A percentile compares a stretch with the other conserved stretches of the same genome.
These are phyloP conservation scores for Hippoglossus hippoglossus DNA, from an alignment of 2,797 vertebrate genomes.

Conservation along the genomic window DNA sequence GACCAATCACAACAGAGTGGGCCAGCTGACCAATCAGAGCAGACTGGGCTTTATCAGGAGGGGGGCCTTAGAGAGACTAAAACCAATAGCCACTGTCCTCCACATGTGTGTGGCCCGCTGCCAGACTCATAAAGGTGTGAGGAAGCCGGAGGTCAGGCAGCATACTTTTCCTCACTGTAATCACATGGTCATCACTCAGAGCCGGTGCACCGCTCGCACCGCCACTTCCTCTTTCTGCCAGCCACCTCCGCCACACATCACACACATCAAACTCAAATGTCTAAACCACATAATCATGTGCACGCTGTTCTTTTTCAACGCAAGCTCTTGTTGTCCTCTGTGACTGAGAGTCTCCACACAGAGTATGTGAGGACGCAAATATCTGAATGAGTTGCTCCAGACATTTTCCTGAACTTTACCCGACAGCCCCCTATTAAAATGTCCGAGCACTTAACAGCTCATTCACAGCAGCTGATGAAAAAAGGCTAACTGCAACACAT, in stretches of 20 bases:
- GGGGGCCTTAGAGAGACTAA: no score
- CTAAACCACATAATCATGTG: slow-evolving; percentile 32
- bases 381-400: no score
- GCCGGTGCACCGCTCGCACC: slow-evolving; percentile 35
- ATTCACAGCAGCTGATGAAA: no score
- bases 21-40: no score
- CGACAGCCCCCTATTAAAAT: no score
- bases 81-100: slow-evolving; percentile 10
- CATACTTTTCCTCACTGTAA: slow-evolving; percentile 73
- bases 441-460: no score
- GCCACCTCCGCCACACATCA: slow-evolving; percentile 49
- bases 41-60: no score
- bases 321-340: slow-evolving; percentile 10
- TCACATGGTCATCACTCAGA: slow-evolving; percentile 70
- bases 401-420: no score
- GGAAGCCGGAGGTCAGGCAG: slow-evolving; percentile 68
- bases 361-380: no score
- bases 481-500: no score
- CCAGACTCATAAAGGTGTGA: slow-evolving; percentile 70
- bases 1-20: no score
- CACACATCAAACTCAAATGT: slow-evolving; percentile 39
- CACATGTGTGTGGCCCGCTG: slow-evolving; percentile 51
- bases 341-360: slow-evolving; percentile 38
- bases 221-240: slow-evolving; percentile 59
- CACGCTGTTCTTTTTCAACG: slow-evolving; percentile 25